Evolutionary conservation across 2,113 vertebrate genomes (phyloP).

Genomic region (Pachycephala philippinensis): DNA sequence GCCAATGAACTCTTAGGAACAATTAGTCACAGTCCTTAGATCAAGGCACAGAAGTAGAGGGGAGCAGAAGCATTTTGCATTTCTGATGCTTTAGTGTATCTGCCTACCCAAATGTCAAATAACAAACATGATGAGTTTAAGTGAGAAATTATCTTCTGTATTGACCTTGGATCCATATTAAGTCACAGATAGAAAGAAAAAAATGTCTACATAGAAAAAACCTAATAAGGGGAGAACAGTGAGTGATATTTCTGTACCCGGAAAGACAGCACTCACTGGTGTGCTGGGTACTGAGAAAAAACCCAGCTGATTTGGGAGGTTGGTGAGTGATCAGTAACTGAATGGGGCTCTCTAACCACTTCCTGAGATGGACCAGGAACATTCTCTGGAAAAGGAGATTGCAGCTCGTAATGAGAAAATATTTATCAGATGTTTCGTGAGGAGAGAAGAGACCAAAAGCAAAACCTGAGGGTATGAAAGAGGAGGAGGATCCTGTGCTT

Average conservation of each 20-base stretch:
- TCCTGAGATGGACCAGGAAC: neutral
- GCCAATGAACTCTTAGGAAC: neutral
- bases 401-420: neutral
- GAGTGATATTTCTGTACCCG: neutral
- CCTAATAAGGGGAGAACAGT: neutral
- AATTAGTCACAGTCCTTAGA: neutral
- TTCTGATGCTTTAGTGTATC: neutral
- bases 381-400: neutral
- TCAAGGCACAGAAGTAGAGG: neutral
- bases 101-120: neutral
- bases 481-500: neutral
- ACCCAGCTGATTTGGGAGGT: neutral
- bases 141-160: neutral
- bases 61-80: neutral
- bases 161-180: neutral
- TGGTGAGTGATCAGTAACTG: neutral
- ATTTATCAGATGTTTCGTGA: neutral
- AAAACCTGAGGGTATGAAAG: neutral
- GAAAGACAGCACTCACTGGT: neutral
- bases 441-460: neutral
- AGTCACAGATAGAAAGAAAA: neutral
- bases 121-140: neutral
- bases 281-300: neutral
- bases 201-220: neutral
- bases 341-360: neutral